A percentile compares a stretch with the other conserved stretches of the same genome.
These are phyloP conservation scores for Sinella curviseta DNA, from an alignment of 1,140 invertebrate genomes.

Conservation along the genomic window DNA sequence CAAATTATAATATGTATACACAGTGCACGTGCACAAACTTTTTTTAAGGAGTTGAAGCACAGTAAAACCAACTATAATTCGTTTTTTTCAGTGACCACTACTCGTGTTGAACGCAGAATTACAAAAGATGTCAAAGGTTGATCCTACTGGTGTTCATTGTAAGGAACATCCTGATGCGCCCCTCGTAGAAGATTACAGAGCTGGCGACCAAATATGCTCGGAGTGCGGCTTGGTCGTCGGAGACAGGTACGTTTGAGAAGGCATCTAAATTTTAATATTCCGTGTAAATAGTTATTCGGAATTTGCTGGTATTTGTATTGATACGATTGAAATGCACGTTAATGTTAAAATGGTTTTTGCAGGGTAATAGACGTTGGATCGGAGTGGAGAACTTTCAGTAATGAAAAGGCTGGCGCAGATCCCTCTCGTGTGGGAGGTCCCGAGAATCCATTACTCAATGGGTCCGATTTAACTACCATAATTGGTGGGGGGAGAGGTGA, in stretches of 20 bases:
- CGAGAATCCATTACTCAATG: slow-evolving; percentile 92
- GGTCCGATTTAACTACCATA: slow-evolving; percentile 94
- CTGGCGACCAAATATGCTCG: slow-evolving; percentile 98
- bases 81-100: too few relatives aligned
- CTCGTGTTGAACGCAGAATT: too few relatives aligned
- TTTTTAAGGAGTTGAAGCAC: too few relatives aligned
- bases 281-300: neutral
- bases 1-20: too few relatives aligned
- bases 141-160: slow-evolving; percentile 80
- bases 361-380: slow-evolving; percentile 99
- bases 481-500: slow-evolving; percentile 89
- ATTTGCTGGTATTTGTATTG: slow-evolving; percentile 3
- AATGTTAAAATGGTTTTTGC: slow-evolving; percentile 50
- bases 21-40: too few relatives aligned
- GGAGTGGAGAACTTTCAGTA: slow-evolving; percentile 99
- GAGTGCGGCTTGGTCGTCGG: slow-evolving; percentile 99
- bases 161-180: slow-evolving; percentile 91
- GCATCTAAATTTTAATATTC: slow-evolving; percentile 51
- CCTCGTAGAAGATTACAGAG: slow-evolving; percentile 96
- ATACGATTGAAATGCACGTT: neutral
- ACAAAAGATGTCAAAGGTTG: slow-evolving; percentile 63
- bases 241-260: too few relatives aligned
- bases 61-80: too few relatives aligned
- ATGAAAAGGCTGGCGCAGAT: slow-evolving; percentile 94
- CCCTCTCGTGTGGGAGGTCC: slow-evolving; percentile 97